phyloP scores from a whole-genome alignment of 2,888 invertebrate genomes.

The Eustalomyia histrio region DNA sequence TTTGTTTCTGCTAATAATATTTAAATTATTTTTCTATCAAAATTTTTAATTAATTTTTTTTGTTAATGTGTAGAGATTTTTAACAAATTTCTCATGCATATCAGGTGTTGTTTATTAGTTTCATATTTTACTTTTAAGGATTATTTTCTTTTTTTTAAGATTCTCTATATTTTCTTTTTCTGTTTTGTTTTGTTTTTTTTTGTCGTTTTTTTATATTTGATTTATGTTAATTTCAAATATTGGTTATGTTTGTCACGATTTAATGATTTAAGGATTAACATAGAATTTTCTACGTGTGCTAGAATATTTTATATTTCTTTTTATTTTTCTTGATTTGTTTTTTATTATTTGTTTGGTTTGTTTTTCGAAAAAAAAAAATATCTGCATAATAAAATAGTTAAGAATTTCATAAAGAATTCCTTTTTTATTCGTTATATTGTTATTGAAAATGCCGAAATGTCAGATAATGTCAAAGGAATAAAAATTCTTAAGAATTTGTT shows the following conservation, averaged over 20 bases:
- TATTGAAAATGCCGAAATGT: constrained; percentile 55
- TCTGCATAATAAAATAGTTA: neutral
- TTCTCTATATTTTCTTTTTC: constrained; percentile 40
- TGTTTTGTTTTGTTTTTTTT: constrained; percentile 7
- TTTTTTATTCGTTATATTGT: neutral
- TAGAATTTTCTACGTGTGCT: constrained; percentile 64
- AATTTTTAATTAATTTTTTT: neutral
- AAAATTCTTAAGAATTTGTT: constrained; percentile 24
- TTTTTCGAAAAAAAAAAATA: neutral
- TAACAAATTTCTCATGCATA: constrained; percentile 52
- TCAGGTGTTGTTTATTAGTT: constrained; percentile 40
- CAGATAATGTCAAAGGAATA: constrained; percentile 10
- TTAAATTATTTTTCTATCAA: constrained; percentile 6
- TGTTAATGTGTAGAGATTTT: constrained; percentile 22
- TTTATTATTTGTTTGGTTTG: neutral
- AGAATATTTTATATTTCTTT: constrained; percentile 35
- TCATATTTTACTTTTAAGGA: constrained; percentile 48
- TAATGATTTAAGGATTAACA: constrained; percentile 67
- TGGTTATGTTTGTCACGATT: constrained; percentile 67
- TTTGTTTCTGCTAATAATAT: neutral
- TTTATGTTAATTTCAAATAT: constrained; percentile 51
- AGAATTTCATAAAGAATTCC: neutral
- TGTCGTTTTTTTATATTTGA: constrained; percentile 13
- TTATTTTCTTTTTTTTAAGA: constrained; percentile 59
- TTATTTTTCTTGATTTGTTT: neutral